Evolutionary conservation across 2,888 invertebrate species (phyloP).

Genomic region (Drosophila tanythrix): DNA sequence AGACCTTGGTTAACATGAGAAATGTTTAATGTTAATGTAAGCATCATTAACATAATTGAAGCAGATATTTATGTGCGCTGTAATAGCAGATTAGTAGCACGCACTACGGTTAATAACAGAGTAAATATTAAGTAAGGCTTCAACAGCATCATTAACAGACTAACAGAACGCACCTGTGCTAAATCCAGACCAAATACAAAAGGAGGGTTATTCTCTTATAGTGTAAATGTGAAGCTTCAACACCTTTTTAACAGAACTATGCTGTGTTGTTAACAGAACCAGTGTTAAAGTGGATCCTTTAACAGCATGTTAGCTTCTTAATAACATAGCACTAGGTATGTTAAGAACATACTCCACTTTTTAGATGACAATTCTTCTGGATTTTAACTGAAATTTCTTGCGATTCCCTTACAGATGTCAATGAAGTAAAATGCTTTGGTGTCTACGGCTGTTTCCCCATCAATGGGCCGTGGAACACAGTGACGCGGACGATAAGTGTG

Average conservation of each 20-base stretch:
- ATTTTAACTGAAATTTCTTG: neutral
- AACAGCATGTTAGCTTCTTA: neutral
- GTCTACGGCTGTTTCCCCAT: conserved; percentile 93
- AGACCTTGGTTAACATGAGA: neutral
- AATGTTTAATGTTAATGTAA: neutral
- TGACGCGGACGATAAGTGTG: conserved; percentile 91
- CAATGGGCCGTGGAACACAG: conserved; percentile 91
- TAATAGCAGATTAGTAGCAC: neutral
- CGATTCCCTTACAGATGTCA: conserved; percentile 71
- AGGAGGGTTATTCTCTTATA: neutral
- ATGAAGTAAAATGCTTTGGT: conserved; percentile 89
- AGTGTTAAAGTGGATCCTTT: neutral
- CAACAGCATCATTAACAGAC: too few species aligned
- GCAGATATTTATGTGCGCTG: neutral
- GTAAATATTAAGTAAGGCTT: neutral
- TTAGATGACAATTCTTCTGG: neutral
- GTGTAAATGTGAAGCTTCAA: neutral
- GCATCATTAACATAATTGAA: neutral
- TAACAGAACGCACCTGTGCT: neutral
- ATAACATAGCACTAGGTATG: neutral
- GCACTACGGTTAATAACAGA: neutral
- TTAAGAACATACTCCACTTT: neutral
- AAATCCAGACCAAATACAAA: neutral
- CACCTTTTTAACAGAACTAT: neutral
- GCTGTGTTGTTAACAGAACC: neutral